Percentiles rank a stretch among this genome's conserved stretches.
phyloP scores from a whole-genome alignment of 2,888 invertebrate species.

The Peribatodes rhomboidaria region DNA sequence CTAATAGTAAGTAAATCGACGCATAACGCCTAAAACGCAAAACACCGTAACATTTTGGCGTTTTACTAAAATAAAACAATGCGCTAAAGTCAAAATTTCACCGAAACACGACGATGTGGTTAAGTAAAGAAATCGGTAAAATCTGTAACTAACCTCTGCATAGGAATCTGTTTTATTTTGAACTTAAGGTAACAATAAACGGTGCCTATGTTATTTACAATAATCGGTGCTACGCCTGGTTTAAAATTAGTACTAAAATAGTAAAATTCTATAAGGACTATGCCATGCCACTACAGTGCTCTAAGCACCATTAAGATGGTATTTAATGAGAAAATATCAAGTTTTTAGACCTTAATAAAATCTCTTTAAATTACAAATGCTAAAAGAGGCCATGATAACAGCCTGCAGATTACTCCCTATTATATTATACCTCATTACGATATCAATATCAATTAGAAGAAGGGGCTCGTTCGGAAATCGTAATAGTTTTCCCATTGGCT shows the following conservation, averaged over 20 bases:
- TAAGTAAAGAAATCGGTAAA: no score
- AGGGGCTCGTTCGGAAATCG: no score
- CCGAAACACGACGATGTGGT: no score
- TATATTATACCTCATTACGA: no score
- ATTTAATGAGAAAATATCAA: background rate
- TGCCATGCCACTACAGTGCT: constrained; percentile 11
- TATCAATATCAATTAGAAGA: no score
- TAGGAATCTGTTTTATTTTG: constrained; percentile 5
- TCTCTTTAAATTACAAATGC: background rate
- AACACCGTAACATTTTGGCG: no score
- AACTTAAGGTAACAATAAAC: constrained; percentile 27
- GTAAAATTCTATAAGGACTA: constrained; percentile 12
- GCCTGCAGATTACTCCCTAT: no score
- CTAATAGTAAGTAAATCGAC: background rate
- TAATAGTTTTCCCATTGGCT: no score
- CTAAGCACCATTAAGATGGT: background rate
- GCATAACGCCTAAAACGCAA: background rate
- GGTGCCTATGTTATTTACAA: constrained; percentile 40
- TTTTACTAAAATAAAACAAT: no score
- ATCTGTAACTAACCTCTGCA: background rate
- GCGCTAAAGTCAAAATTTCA: no score
- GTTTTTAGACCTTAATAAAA: no score
- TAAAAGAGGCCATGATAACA: no score
- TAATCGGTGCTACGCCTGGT: constrained; percentile 37
- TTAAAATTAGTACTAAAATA: constrained; percentile 9